phyloP scores from a whole-genome alignment of 2,797 vertebrate genomes.

The Tenualosa ilisha region DNA sequence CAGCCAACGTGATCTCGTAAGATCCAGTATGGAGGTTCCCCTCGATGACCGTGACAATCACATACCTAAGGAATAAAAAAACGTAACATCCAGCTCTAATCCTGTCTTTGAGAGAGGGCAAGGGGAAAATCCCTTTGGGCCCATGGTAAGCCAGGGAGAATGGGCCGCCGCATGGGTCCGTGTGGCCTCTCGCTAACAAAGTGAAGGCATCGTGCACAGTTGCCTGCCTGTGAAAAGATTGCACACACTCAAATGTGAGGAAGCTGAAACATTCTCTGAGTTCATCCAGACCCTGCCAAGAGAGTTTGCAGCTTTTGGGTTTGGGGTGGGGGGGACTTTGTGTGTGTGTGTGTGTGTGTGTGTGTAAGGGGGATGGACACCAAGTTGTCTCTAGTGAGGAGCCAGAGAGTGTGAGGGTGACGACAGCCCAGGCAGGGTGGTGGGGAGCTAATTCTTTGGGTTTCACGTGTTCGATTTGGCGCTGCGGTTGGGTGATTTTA shows the following conservation, averaged over 20 bases:
- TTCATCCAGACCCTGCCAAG: neutral
- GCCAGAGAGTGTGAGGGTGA: neutral
- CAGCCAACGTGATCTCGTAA: neutral
- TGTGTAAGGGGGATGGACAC: neutral
- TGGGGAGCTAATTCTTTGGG: neutral
- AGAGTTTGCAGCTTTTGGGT: neutral
- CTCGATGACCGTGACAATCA: neutral
- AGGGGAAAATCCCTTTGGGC: neutral
- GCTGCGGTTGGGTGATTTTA: neutral
- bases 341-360: neutral
- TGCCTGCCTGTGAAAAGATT: neutral
- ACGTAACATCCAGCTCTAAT: neutral
- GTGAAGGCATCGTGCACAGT: constrained; percentile 4
- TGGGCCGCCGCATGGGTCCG: neutral
- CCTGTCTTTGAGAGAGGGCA: neutral
- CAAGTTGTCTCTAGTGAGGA: too few relatives aligned
- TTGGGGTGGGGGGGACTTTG: neutral
- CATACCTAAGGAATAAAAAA: neutral
- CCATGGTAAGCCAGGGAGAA: neutral
- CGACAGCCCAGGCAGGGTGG: neutral
- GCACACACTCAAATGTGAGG: constrained; percentile 4
- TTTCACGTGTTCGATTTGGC: neutral
- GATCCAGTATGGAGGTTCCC: neutral
- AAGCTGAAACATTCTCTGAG: neutral
- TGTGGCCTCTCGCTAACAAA: neutral